Base-by-base conservation (phyloP, 2,888 invertebrate genomes). In the Drosophila emarginata region DNA sequence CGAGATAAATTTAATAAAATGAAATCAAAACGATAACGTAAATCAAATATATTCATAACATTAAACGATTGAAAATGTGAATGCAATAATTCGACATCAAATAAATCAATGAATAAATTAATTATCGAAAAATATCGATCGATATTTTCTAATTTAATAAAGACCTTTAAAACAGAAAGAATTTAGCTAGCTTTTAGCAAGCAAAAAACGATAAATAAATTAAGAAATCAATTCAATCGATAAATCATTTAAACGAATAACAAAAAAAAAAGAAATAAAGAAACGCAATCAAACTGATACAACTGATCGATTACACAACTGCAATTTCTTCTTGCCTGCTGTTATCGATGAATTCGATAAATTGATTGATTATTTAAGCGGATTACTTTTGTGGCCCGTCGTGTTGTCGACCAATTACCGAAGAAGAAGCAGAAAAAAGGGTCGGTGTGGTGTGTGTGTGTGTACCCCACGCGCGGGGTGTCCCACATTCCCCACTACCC, bases 391-490 rank as follows among this genome's bases (percentile, higher is more conserved):
- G 45, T 12, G 37, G 37, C 37, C 37, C 37, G 37, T 37, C 37
- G 37, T 37, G 37, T 37, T 37, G 37, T 37, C 37, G 37, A 23
- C 61, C 63, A 50, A 57, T 64, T 69, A 64, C 54, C 40, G 60
- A 60, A 78, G 67, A 53, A 39, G 61, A 58, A 52, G 64, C 69
- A 65, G 53, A 60, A 56, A 37, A 45, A 73, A 53, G 53, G 37
- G 61, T 53, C 61, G 62, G 75, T 70, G 76, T 72, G 70, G 84
- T 85, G 81, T 88, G 81, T 88, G 80, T 87, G 80, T 78, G 86
- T 79, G 88, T 74, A 81, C 85, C 79, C 85, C 83, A 79, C 89
- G 81, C 85, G 79, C 87, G 88, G 87, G 81, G 88, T 80, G 85
- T 67, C 61, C 66, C 73, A 86, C 87, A 85, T 88, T 80, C 86